Evolutionary conservation across 2,797 vertebrate genomes (phyloP).

Genomic region (Rhabdomys pumilio): DNA sequence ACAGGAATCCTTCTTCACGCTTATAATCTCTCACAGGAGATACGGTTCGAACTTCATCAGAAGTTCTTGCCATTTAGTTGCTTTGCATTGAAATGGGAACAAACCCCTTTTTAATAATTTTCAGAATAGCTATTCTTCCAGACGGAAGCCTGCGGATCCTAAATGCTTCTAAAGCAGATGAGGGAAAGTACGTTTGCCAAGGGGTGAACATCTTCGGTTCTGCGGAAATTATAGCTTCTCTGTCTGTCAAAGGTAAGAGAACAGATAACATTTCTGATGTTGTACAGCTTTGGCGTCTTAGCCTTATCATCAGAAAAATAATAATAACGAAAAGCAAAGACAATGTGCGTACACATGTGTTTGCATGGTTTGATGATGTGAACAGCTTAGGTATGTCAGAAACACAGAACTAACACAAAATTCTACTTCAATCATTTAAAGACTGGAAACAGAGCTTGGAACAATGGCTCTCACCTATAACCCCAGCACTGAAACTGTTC

Average conservation of each 20-base stretch:
- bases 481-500: not conserved
- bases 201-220: constrained; percentile 96
- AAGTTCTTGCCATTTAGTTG: constrained; percentile 66
- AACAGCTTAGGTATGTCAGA: not conserved
- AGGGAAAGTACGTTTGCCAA: constrained; percentile 95
- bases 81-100: constrained; percentile 56
- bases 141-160: constrained; percentile 95
- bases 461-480: not conserved
- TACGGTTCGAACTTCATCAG: constrained; percentile 31
- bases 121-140: constrained; percentile 95
- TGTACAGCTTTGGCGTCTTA: not conserved
- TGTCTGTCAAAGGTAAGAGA: constrained; percentile 97
- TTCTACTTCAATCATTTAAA: not conserved
- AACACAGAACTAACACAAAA: not conserved
- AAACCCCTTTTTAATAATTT: constrained; percentile 86
- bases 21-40: constrained; percentile 69
- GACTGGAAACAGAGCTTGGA: not conserved
- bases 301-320: not conserved
- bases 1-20: constrained; percentile 63
- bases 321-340: not conserved
- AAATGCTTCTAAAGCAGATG: constrained; percentile 96
- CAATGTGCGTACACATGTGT: not conserved
- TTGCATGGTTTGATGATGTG: not conserved
- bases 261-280: constrained; percentile 69
- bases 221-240: constrained; percentile 94